These are phyloP conservation scores for Ischnus inquisitorius DNA, from an alignment of 2,888 invertebrate species.

Conservation along the genomic window DNA sequence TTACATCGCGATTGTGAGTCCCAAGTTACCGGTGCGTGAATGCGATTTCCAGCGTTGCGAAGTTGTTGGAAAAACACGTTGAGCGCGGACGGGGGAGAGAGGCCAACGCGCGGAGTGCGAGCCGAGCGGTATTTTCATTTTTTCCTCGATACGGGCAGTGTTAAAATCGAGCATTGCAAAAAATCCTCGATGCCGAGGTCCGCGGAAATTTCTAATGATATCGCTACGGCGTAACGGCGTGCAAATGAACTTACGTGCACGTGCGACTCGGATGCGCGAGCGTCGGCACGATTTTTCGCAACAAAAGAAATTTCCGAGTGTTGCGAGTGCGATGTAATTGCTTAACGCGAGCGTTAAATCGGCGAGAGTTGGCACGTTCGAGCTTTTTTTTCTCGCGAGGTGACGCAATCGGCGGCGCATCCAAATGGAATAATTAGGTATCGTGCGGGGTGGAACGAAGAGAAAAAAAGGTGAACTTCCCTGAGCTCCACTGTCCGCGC, in stretches of 20 bases:
- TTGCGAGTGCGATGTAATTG: slow-evolving; percentile 19
- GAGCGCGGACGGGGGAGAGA: neutral
- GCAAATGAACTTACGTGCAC: slow-evolving; percentile 1
- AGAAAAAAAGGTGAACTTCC: neutral
- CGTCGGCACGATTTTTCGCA: neutral
- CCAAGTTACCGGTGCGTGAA: neutral
- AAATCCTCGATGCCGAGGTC: neutral
- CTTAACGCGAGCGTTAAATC: slow-evolving; percentile 1
- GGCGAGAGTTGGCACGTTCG: neutral
- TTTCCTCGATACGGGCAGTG: neutral
- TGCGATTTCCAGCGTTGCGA: neutral
- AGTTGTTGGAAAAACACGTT: slow-evolving; percentile 1
- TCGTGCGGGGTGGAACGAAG: neutral
- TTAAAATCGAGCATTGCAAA: neutral
- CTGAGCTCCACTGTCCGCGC: neutral
- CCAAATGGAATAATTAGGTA: neutral
- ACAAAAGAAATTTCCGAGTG: neutral
- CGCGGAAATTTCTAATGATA: neutral
- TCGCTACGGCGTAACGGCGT: neutral
- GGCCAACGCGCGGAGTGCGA: neutral
- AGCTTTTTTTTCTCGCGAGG: neutral
- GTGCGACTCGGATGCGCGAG: neutral
- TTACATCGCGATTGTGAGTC: neutral
- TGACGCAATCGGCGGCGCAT: slow-evolving; percentile 5
- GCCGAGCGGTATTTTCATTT: neutral